Evolutionary conservation across 2,797 vertebrate species (phyloP), one percentile per base, ranked within the genome.

Genomic region (Myotis findleyi): DNA sequence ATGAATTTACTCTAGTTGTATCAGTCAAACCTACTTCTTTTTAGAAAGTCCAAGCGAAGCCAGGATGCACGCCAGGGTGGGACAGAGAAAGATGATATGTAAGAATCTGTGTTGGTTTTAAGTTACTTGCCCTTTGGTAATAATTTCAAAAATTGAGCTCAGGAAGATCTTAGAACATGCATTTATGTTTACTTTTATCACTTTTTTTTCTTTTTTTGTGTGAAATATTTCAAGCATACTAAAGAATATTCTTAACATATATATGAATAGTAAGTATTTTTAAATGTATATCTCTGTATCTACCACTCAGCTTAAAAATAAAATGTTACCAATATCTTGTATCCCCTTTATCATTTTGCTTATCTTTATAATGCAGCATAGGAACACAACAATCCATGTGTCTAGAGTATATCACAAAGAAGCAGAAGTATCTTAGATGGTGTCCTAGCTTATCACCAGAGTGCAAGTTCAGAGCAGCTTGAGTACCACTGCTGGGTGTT

Each of bases 161-260:
- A 66, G 6, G 36, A 89, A 72, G 16, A 62, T 79, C n/a, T 82
- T 80, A 82, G 20, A 87, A 59, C 27, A 38, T 23, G 0, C 71
- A 64, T 76, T 84, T 92, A 38, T 88, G 81, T 92, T 89, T 72
- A 59, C 49, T 72, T 91, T 64, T 36, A 18, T 47, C 6, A 90
- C 59, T 62, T 69, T 13, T 64, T 10, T 9, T 36, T 81, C 38
- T 64, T 82, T 77, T 77, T 68, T 5, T 23, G 18, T 80, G 33
- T 44, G 7, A 79, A 71, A 44, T 68, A 85, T 64, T 94, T 76
- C 8, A 62, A n/a, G 33, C 21, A 49, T 44, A 30, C 5, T 59
- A 72, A 79, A 62, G 14, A 81, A 33, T 68, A 66, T 66, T 68
- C 89, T 71, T 44, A 55, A 93, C 68, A 3, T 72, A 59, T 27